Conservation (phyloP, 2,113 vertebrate genomes). For the Pygoscelis antarcticus region DNA sequence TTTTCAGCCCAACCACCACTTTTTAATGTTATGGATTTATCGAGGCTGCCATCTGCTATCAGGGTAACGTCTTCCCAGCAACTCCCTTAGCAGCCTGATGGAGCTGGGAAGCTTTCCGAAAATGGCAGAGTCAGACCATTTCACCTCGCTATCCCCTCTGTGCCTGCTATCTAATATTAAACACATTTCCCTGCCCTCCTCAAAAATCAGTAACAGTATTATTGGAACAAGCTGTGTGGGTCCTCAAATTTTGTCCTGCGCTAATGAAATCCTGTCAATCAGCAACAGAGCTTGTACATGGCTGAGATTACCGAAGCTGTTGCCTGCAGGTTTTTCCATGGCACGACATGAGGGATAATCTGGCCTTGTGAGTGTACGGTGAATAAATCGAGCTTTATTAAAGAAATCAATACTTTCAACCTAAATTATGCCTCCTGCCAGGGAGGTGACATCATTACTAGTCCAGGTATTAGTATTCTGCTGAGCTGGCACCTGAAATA, state of each 20-base stretch:
- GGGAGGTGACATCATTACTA: slow-evolving; percentile 8
- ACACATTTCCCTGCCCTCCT: background rate
- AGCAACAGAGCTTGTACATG: background rate
- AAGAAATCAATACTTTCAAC: slow-evolving; percentile 33
- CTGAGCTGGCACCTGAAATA: slow-evolving; percentile 19
- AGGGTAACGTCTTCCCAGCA: background rate
- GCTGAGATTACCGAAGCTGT: background rate
- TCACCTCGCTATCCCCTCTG: background rate
- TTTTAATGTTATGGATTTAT: background rate
- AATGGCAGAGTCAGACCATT: background rate
- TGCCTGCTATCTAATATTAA: background rate
- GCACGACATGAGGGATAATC: background rate
- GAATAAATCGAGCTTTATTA: background rate
- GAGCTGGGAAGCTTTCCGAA: background rate
- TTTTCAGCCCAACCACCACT: background rate
- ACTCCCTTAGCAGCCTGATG: background rate
- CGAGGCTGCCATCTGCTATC: background rate
- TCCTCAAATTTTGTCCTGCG: background rate
- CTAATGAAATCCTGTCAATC: slow-evolving; percentile 9
- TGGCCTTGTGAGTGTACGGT: background rate
- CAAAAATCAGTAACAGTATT: background rate
- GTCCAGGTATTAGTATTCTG: slow-evolving; percentile 20
- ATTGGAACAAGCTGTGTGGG: background rate
- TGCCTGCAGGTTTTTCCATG: background rate
- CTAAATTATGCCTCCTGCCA: slow-evolving; percentile 13